Conservation (phyloP, 2,113 vertebrate genomes). For the Lepus europaeus region DNA sequence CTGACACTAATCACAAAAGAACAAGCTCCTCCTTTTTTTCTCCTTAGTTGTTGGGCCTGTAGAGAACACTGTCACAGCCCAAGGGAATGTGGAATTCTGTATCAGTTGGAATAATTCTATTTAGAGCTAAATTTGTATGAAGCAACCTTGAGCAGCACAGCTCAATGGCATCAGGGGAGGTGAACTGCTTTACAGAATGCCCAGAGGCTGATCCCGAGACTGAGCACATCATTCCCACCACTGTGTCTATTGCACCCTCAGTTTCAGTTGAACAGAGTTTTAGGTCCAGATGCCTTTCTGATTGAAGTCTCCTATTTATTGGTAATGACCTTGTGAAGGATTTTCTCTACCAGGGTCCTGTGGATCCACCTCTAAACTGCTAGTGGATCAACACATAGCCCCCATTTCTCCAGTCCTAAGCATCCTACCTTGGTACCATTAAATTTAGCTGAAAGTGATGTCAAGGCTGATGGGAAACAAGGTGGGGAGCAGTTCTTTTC, state of each 20-base stretch:
- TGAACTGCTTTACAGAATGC: background rate
- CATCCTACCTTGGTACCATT: background rate
- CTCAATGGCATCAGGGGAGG: background rate
- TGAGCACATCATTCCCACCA: background rate
- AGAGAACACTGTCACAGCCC: constrained; percentile 19
- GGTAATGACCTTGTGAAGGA: background rate
- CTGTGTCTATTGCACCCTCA: background rate
- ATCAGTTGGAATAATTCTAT: constrained; percentile 24
- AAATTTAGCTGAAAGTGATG: background rate
- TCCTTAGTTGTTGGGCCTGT: background rate
- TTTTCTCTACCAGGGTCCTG: background rate
- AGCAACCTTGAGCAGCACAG: background rate
- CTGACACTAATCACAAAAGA: constrained; percentile 26
- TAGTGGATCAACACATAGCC: background rate
- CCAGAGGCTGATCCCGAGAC: background rate
- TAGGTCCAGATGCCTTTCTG: background rate
- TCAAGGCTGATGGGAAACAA: background rate
- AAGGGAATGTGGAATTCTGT: constrained; percentile 1
- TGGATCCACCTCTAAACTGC: background rate
- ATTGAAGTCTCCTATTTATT: background rate
- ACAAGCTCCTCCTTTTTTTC: background rate
- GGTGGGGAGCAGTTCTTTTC: background rate
- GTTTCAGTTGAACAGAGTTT: background rate
- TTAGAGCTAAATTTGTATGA: constrained; percentile 1
- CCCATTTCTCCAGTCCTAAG: background rate